Base-by-base conservation (phyloP, 1,140 invertebrate genomes). In the Ruditapes philippinarum region DNA sequence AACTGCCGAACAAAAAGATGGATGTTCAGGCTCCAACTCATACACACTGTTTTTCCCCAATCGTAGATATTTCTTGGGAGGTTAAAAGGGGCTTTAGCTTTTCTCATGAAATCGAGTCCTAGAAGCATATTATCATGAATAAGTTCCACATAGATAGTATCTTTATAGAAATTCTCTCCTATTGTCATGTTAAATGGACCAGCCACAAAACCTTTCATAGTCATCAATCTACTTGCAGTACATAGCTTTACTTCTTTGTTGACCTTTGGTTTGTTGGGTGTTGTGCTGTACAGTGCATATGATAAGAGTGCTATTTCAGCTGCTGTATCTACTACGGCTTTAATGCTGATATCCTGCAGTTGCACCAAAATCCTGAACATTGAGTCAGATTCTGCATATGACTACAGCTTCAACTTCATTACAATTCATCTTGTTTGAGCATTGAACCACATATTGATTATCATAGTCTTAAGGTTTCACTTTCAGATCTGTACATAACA, bases 121-220 rank as follows among this genome's bases (percentile, higher is more conserved):
- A 76, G n/a, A 4, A 76, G 42, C 73, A 76, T 76, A 45, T 76
- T 38, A 42, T 76, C 73, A 42, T 40, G 19, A 42, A 40, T 76
- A 3, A 38, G 74, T 25, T 1, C n/a, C 12, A 78, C 42, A 78
- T 51, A 78, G 19, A 49, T 14, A 7, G 49, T 51, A 17, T 51
- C 74, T 11, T 49, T 19, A 78, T 51, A 78, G 1, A 2, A 4
- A 51, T 78, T 78, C 17, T 31, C n/a, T n/a, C 73, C 38, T 7
- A 40, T 76, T 3, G 17, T 14, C 14, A 76, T 42, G n/a, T 42
- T 42, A 42, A 76, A 40, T 2, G 38, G 73, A 42, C 73, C 33
- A 42, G 42, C 17, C 14, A 76, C 38, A n/a, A 49, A 40, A 5
- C 73, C 73, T 49, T 76, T 40, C 73, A 76, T 42, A 22, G 36